These are phyloP conservation scores for Epinotia brunnichana DNA, from an alignment of 2,888 invertebrate species.

Conservation along the genomic window DNA sequence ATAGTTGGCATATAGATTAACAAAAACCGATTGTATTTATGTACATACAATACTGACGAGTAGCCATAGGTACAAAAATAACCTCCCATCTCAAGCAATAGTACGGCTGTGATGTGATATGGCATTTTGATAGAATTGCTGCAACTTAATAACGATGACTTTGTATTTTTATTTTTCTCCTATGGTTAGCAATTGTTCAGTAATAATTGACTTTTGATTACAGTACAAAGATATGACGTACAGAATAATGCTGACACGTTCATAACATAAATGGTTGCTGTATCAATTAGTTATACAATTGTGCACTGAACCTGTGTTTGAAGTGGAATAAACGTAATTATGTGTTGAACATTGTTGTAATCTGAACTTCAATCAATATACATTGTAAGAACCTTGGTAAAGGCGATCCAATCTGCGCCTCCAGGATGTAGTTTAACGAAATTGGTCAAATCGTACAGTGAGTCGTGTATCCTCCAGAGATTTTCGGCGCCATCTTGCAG, in stretches of 20 bases:
- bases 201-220: conserved; percentile 18
- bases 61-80: not conserved
- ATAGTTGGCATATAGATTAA: too few relatives aligned
- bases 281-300: not conserved
- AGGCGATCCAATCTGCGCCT: conserved; percentile 89
- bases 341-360: too few relatives aligned
- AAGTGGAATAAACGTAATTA: too few relatives aligned
- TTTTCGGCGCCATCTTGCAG: conserved; percentile 89
- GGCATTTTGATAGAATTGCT: not conserved
- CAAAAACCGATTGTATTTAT: not conserved
- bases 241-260: not conserved
- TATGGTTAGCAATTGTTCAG: not conserved
- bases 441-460: conserved; percentile 92
- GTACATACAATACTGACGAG: too few relatives aligned
- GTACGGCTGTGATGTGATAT: not conserved
- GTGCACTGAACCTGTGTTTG: too few relatives aligned
- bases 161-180: not conserved
- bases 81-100: not conserved
- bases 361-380: too few relatives aligned
- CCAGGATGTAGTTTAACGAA: conserved; percentile 94
- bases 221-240: not conserved
- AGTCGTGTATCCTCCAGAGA: conserved; percentile 90
- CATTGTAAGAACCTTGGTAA: conserved; percentile 83
- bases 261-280: not conserved
- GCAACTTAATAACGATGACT: conserved; percentile 10